Conservation (phyloP, 2,113 vertebrate species). For the Ictalurus furcatus region DNA sequence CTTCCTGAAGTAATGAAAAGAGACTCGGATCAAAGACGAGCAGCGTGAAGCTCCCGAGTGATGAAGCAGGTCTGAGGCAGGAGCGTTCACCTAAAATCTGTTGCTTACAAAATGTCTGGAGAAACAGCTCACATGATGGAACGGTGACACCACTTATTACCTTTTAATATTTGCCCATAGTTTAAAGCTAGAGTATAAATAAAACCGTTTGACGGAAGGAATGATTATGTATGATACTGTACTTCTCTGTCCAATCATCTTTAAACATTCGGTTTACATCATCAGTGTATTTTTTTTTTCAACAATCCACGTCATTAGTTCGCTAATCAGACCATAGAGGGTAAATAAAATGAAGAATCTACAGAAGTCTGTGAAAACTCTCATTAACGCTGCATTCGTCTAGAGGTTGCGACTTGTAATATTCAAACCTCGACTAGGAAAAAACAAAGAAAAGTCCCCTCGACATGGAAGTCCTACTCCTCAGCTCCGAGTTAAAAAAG, state of each 20-base stretch:
- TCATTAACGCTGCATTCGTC: background rate
- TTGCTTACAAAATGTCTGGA: background rate
- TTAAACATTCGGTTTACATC: background rate
- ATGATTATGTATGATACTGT: background rate
- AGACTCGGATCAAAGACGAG: background rate
- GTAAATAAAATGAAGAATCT: background rate
- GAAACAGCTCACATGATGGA: background rate
- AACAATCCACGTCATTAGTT: background rate
- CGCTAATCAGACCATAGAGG: background rate
- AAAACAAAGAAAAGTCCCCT: too few species aligned
- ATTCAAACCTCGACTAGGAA: background rate
- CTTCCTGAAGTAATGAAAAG: slow-evolving; percentile 24
- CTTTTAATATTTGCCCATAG: background rate
- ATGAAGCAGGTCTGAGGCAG: slow-evolving; percentile 13
- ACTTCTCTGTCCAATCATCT: background rate
- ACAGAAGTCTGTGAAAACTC: background rate
- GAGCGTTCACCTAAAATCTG: background rate
- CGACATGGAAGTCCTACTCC: background rate
- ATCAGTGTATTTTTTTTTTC: background rate
- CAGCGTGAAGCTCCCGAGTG: background rate
- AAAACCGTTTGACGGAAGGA: background rate
- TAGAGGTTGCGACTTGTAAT: background rate
- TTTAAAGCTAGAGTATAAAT: background rate
- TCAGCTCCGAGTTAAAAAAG: background rate
- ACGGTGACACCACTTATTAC: background rate